Conservation (phyloP, 2,888 invertebrate genomes). For the Rugalucina vietnamica region DNA sequence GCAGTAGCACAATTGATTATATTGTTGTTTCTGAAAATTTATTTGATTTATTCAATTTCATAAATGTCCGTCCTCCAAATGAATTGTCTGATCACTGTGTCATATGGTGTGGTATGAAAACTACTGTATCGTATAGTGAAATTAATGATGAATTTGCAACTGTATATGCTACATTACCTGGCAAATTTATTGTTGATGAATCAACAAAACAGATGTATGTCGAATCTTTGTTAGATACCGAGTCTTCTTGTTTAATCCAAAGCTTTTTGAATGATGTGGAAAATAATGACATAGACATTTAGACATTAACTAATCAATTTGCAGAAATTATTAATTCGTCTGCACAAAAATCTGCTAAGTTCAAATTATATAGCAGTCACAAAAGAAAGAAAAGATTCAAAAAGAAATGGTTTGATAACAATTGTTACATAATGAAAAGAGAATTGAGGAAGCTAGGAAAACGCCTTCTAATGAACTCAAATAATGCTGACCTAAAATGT, state of each 20-base stretch:
- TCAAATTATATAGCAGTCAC: not conserved
- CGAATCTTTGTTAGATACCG: not conserved
- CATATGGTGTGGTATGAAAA: not conserved
- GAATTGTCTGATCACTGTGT: constrained; percentile 5
- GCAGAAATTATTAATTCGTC: not conserved
- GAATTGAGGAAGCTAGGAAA: not conserved
- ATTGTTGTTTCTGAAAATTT: not conserved
- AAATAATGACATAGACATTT: not conserved
- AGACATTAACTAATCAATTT: not conserved
- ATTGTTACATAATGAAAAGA: not conserved
- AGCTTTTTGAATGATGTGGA: not conserved
- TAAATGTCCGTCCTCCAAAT: not conserved
- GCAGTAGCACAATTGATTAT: not conserved
- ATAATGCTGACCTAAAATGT: not conserved
- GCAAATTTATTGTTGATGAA: not conserved
- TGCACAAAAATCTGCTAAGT: not conserved
- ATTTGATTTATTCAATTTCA: not conserved
- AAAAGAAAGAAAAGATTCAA: not conserved
- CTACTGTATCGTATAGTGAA: not conserved
- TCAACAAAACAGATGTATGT: not conserved
- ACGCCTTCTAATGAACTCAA: not conserved
- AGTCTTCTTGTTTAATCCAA: no score
- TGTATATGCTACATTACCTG: not conserved
- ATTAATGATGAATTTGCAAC: not conserved
- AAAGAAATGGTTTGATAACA: not conserved